Percentiles rank a stretch among this genome's conserved stretches.
Evolutionary conservation across 2,888 invertebrate genomes (phyloP).

Genomic region (Eristalis intricaria): DNA sequence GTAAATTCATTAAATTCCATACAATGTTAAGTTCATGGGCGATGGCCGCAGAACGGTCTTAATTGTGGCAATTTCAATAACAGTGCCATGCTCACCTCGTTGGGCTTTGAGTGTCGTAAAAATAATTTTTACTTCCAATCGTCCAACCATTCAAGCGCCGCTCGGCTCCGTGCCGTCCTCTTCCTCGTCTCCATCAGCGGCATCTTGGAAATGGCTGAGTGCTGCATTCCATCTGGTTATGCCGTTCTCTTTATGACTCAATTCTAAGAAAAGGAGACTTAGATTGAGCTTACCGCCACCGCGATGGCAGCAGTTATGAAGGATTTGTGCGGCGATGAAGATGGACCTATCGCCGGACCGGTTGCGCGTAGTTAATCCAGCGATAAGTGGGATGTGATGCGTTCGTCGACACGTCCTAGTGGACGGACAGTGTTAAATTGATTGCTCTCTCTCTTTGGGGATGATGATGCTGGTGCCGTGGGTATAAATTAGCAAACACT

Average conservation of each 20-base stretch:
- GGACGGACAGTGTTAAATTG: neutral
- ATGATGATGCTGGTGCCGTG: neutral
- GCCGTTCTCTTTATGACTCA: conserved; percentile 39
- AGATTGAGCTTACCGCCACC: conserved; percentile 1
- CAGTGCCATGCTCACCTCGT: conserved; percentile 47
- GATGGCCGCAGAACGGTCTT: conserved; percentile 33
- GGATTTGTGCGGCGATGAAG: neutral
- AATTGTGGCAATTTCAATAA: conserved; percentile 61
- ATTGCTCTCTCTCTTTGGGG: neutral
- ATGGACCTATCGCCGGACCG: neutral
- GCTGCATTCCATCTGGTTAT: conserved; percentile 29
- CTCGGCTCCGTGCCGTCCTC: neutral
- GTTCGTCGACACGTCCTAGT: neutral
- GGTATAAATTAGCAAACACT: neutral
- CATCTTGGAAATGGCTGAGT: neutral
- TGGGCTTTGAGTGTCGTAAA: conserved; percentile 51
- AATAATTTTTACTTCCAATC: conserved; percentile 48
- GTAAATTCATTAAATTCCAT: conserved; percentile 72
- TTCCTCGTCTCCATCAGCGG: neutral
- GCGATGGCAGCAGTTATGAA: conserved; percentile 16
- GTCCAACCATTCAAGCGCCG: neutral
- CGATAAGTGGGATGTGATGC: neutral
- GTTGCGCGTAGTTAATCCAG: neutral
- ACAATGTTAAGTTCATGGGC: conserved; percentile 61
- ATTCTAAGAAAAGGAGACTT: conserved; percentile 42